phyloP scores from a whole-genome alignment of 2,797 vertebrate species.

The Cygnus olor region DNA sequence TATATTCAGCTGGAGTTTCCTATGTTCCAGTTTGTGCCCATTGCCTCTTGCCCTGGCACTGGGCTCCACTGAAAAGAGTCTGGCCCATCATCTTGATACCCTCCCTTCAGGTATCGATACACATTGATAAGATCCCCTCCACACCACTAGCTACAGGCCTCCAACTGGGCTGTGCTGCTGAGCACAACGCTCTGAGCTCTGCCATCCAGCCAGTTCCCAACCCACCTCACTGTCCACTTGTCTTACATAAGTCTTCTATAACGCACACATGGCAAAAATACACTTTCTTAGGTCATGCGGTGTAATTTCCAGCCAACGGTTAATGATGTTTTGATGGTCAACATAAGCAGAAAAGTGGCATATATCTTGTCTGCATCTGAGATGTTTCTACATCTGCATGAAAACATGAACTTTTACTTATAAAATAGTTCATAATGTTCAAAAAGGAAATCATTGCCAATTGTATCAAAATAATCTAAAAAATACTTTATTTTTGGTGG shows the following conservation, averaged over 20 bases:
- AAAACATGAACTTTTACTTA: neutral
- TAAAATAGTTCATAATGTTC: neutral
- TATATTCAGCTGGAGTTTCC: too few species aligned
- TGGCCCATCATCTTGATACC: too few species aligned
- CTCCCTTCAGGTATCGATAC: too few species aligned
- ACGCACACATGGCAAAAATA: neutral
- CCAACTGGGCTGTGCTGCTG: too few species aligned
- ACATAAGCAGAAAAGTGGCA: neutral
- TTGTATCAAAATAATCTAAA: neutral
- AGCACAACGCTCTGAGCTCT: too few species aligned
- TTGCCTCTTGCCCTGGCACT: too few species aligned
- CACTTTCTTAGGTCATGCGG: neutral
- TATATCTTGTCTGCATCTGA: neutral
- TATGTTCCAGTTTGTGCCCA: too few species aligned
- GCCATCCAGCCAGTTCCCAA: too few species aligned
- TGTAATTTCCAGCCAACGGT: neutral
- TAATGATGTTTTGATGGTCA: neutral
- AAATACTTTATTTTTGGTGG: fast-evolving
- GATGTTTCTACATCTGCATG: neutral
- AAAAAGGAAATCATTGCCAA: neutral
- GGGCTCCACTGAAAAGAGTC: too few species aligned
- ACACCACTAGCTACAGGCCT: too few species aligned
- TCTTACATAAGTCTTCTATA: neutral
- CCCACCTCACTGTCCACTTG: too few species aligned
- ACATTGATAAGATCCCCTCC: too few species aligned